Conservation (phyloP, 2,113 vertebrate species). For the Nerophis lumbriciformis region DNA sequence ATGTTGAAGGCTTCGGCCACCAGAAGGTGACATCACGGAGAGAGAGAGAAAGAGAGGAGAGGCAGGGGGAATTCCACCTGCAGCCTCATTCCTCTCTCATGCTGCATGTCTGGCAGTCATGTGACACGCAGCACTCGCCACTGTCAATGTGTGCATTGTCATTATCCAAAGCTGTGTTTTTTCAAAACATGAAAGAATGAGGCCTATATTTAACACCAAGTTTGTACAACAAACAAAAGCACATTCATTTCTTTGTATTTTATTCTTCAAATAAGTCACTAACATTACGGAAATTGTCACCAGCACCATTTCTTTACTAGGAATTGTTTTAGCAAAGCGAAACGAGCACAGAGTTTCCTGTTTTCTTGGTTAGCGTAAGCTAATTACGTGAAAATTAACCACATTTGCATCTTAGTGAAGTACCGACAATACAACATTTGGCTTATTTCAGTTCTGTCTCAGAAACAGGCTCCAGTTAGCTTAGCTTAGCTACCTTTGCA, state of each 20-base stretch:
- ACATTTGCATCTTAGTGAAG: no score
- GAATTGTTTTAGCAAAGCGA: no score
- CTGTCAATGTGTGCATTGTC: conserved; percentile 21
- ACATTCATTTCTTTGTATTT: not conserved
- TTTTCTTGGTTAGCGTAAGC: no score
- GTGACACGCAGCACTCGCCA: conserved; percentile 43
- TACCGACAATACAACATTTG: not conserved
- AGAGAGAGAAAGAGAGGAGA: conserved; percentile 48
- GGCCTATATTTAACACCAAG: not conserved
- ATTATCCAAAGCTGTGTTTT: conserved; percentile 44
- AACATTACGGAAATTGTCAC: no score
- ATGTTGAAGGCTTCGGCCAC: conserved; percentile 26
- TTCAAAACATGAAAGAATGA: conserved; percentile 12
- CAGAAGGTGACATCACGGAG: conserved; percentile 44
- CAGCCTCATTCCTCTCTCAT: conserved; percentile 44
- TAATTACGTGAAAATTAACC: no score
- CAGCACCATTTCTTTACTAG: no score
- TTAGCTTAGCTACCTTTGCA: not conserved
- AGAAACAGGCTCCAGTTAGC: not conserved
- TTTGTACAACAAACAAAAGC: no score
- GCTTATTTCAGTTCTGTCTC: not conserved
- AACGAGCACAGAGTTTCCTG: no score
- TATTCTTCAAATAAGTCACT: no score
- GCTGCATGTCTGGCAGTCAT: conserved; percentile 40
- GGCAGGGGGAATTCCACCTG: conserved; percentile 69